Evolutionary conservation across 2,797 vertebrate genomes (phyloP).

Genomic region (Cynopterus sphinx): DNA sequence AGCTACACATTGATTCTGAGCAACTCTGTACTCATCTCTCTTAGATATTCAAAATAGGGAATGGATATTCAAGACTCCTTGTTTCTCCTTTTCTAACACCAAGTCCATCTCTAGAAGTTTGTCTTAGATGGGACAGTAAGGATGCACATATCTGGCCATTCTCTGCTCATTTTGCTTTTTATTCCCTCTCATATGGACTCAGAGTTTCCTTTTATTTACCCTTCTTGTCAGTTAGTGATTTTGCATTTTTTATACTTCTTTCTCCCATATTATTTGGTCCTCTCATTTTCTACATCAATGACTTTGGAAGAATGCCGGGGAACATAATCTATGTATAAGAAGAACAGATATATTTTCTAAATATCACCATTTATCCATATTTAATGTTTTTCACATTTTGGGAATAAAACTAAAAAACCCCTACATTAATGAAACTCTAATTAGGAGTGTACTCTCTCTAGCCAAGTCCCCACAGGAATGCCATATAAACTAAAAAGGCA

Average conservation of each 20-base stretch:
- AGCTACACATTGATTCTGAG: neutral
- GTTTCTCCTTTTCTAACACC: neutral
- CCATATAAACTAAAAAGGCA: neutral
- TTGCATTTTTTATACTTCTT: neutral
- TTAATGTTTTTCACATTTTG: neutral
- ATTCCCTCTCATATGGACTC: neutral
- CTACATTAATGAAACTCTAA: neutral
- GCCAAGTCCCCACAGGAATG: neutral
- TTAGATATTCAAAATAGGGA: neutral
- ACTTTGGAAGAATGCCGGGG: neutral
- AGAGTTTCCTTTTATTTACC: neutral
- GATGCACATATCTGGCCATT: neutral
- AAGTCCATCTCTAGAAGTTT: neutral
- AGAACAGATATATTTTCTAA: neutral
- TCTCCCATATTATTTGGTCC: neutral
- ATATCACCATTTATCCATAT: neutral
- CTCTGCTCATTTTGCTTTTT: neutral
- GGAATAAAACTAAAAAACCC: neutral
- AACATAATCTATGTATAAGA: neutral
- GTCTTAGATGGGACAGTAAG: neutral
- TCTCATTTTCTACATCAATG: neutral
- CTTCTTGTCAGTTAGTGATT: neutral
- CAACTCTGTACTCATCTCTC: neutral
- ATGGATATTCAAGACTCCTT: neutral
- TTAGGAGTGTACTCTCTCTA: neutral